Base-by-base conservation (phyloP, 2,113 vertebrate genomes). In the Stictonetta naevosa region DNA sequence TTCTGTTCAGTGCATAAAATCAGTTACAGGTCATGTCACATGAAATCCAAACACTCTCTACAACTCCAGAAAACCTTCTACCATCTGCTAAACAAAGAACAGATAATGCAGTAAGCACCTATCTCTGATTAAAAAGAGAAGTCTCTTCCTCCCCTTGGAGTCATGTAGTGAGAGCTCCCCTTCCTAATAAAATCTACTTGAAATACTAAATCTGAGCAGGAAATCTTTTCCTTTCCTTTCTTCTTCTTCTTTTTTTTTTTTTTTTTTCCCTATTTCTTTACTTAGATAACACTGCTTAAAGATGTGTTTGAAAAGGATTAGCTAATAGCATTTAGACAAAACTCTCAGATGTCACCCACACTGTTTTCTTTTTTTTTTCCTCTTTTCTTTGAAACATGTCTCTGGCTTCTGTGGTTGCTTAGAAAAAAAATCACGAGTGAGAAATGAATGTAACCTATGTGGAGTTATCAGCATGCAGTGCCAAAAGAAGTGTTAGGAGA, bases 141-240 rank as follows among this genome's bases (percentile, higher is more conserved):
- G n/a, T n/a, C 23, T 82, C 33, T 25, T 34, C 13, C 31, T 77
- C 26, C 26, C 23, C 38, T 56, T 44, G 28, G 53, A 92, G 42
- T 91, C 59, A 66, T 9, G 40, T 29, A 82, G 40, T 91, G 75
- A 96, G 93, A 92, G 92, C 90, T 92, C 84, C 91, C 75, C 87
- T 95, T 88, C 81, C 84, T 80, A 87, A 86, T 29, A 88, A 82
- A 91, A 73, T 73, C n/a, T 74, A 8, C 42, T 59, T 78, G 34
- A 86, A 95, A 85, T 34, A 66, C 58, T 66, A 75, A 56, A 73
- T 50, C 66, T 52, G 22, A 92, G 31, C 13, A 71, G 36, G 31
- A 86, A 29, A 33, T 33, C 55, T 25, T 38, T 18, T 60, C 23
- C 5, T 6, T 38, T 11, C 33, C 40, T 50, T 23, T 22, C 22